These are phyloP conservation scores for Semicossyphus pulcher DNA, from an alignment of 2,113 vertebrate genomes.

Conservation along the genomic window DNA sequence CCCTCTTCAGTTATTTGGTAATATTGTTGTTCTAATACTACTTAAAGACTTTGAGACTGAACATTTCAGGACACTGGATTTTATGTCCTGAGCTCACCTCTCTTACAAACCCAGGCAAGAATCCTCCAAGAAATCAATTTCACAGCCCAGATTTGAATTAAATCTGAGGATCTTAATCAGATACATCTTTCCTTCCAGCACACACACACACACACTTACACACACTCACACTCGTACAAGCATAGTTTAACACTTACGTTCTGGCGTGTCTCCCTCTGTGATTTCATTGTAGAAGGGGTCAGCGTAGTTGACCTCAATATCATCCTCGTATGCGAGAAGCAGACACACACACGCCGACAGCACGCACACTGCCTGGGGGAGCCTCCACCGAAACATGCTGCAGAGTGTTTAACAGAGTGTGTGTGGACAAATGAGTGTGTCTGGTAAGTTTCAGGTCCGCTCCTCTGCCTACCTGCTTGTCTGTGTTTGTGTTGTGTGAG, in stretches of 20 bases:
- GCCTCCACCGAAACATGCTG: constrained; percentile 74
- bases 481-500: constrained; percentile 13
- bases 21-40: too few relatives aligned
- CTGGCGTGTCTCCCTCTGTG: constrained; percentile 51
- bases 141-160: background rate
- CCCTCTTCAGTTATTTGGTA: too few relatives aligned
- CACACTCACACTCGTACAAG: constrained; percentile 8
- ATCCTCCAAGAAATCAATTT: constrained; percentile 14
- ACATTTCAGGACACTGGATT: background rate
- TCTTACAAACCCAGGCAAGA: background rate
- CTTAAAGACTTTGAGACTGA: background rate
- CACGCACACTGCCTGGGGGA: constrained; percentile 75
- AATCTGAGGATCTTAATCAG: background rate
- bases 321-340: constrained; percentile 79
- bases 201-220: constrained; percentile 14
- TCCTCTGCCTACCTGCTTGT: constrained; percentile 7
- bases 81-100: constrained; percentile 20
- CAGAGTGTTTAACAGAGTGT: constrained; percentile 22
- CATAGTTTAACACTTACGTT: constrained; percentile 72
- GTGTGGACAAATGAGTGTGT: constrained; percentile 14
- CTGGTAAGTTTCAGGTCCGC: constrained; percentile 11
- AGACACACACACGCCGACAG: constrained; percentile 68
- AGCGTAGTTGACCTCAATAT: constrained; percentile 80
- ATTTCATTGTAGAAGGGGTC: constrained; percentile 87
- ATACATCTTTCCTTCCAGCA: background rate